A percentile compares a stretch with the other conserved stretches of the same genome.
These are phyloP conservation scores for Coendou prehensilis DNA, from an alignment of 2,797 vertebrate species.

Conservation along the genomic window DNA sequence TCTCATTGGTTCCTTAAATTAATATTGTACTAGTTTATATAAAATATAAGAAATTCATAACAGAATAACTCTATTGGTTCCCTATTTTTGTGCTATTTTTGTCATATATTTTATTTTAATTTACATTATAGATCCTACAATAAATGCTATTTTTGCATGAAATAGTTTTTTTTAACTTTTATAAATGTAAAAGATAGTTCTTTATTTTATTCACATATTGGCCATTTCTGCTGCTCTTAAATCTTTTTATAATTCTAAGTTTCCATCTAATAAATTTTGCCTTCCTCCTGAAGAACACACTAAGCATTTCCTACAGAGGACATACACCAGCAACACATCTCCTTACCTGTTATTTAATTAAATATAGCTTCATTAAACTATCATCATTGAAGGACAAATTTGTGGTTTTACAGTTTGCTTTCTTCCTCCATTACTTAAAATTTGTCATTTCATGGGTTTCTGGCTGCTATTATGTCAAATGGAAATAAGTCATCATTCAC, in stretches of 20 bases:
- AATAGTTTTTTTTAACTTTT: neutral
- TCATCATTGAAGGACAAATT: neutral
- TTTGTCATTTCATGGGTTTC: neutral
- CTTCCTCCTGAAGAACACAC: neutral
- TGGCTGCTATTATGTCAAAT: neutral
- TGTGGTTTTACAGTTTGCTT: neutral
- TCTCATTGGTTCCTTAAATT: neutral
- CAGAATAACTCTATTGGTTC: neutral
- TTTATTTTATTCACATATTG: neutral
- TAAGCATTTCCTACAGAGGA: neutral
- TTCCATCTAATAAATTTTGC: neutral
- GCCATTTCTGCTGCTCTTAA: neutral
- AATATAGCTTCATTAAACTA: neutral
- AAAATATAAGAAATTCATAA: neutral
- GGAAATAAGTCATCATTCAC: neutral
- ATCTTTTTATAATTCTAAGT: neutral
- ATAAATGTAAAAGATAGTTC: neutral
- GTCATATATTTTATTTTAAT: conserved; percentile 18
- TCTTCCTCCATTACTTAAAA: no score
- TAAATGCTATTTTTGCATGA: neutral
- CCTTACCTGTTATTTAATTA: neutral
- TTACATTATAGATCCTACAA: neutral
- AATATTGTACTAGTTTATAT: neutral
- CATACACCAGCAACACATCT: neutral
- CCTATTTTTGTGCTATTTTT: neutral